Evolutionary conservation across 2,113 vertebrate species (phyloP).

Genomic region (Chamaetylas fuelleborni): DNA sequence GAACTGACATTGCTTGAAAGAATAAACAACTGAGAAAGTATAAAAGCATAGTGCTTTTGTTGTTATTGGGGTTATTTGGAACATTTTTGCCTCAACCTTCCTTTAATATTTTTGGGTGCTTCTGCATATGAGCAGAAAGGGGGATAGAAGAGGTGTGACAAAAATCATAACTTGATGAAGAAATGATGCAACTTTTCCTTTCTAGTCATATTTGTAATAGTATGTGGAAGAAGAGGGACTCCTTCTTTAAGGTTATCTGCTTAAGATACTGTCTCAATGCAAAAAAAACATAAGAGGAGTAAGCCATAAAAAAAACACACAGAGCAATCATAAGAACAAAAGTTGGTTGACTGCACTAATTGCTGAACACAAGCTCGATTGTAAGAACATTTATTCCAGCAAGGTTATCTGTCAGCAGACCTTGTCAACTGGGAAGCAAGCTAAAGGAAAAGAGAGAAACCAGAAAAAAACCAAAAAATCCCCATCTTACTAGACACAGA

Average conservation of each 20-base stretch:
- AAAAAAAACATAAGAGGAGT: neutral
- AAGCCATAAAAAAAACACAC: neutral
- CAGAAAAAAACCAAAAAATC: neutral
- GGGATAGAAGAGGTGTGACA: neutral
- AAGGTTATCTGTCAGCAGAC: neutral
- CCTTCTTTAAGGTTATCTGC: neutral
- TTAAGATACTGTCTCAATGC: neutral
- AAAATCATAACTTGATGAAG: neutral
- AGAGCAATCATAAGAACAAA: neutral
- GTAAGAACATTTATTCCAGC: neutral
- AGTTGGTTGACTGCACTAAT: neutral
- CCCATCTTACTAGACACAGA: neutral
- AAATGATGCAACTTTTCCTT: neutral
- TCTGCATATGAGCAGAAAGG: neutral
- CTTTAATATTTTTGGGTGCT: neutral
- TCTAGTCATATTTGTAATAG: neutral
- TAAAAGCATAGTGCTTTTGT: neutral
- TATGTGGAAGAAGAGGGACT: neutral
- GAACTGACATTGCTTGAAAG: neutral
- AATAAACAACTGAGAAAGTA: neutral
- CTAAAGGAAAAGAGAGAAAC: neutral
- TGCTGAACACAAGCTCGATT: neutral
- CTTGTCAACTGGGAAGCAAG: neutral
- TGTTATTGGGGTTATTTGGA: neutral
- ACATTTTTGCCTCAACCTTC: neutral